Conservation (phyloP, 2,888 invertebrate genomes). For the Euplagia quadripunctaria region DNA sequence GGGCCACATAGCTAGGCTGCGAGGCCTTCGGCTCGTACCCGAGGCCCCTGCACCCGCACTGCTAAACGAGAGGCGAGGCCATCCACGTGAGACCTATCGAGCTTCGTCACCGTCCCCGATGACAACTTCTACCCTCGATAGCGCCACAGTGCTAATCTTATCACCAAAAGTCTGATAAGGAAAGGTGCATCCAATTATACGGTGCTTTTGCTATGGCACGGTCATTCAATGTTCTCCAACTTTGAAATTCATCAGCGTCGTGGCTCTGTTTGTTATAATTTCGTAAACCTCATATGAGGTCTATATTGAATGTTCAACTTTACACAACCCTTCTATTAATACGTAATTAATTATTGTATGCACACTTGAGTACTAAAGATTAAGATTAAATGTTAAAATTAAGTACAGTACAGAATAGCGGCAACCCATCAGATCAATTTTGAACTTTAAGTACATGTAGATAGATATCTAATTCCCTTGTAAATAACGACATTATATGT, state of each 20-base stretch:
- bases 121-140: slow-evolving; percentile 46
- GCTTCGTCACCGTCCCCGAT: slow-evolving; percentile 63
- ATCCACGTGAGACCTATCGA: slow-evolving; percentile 59
- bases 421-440: slow-evolving; percentile 77
- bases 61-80: slow-evolving; percentile 67
- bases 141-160: slow-evolving; percentile 61
- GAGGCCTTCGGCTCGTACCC: slow-evolving; percentile 85
- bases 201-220: slow-evolving; percentile 75
- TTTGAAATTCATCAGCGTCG: slow-evolving; percentile 37
- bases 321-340: slow-evolving; percentile 76
- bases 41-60: slow-evolving; percentile 86
- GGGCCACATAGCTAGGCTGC: slow-evolving; percentile 94
- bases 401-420: slow-evolving; percentile 75
- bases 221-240: slow-evolving; percentile 54
- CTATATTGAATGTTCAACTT: slow-evolving; percentile 71
- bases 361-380: slow-evolving; percentile 78
- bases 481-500: slow-evolving; percentile 83
- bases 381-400: slow-evolving; percentile 79
- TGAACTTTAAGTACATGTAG: slow-evolving; percentile 67
- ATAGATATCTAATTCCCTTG: slow-evolving; percentile 79
- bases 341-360: slow-evolving; percentile 81
- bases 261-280: slow-evolving; percentile 37
- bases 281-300: slow-evolving; percentile 48
- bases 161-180: slow-evolving; percentile 66
- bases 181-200: slow-evolving; percentile 68